A percentile compares a stretch with the other conserved stretches of the same genome.
These are phyloP conservation scores for Dysdera silvatica DNA, from an alignment of 1,140 invertebrate genomes.

Conservation along the genomic window DNA sequence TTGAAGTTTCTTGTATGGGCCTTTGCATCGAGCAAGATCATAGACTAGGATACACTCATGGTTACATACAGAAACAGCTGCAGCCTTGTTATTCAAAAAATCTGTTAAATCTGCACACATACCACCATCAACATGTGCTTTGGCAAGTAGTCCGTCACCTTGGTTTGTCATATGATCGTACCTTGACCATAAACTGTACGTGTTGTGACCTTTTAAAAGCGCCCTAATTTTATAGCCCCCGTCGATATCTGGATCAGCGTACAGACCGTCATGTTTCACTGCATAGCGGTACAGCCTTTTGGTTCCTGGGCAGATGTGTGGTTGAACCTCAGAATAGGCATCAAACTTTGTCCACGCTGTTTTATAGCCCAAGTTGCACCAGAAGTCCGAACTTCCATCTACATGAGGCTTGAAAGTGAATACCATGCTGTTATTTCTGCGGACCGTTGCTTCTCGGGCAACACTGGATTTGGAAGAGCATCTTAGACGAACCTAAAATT, in stretches of 20 bases:
- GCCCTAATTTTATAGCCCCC: constrained; percentile 12
- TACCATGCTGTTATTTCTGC: not conserved
- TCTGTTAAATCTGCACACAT: constrained; percentile 19
- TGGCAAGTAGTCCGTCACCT: constrained; percentile 1
- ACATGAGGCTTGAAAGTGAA: constrained; percentile 14
- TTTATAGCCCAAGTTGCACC: constrained; percentile 18
- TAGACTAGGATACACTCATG: constrained; percentile 22
- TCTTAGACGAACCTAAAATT: constrained; percentile 8
- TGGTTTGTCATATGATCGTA: not conserved
- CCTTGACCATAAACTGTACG: constrained; percentile 12
- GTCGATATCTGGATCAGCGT: not conserved
- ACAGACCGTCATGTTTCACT: constrained; percentile 13
- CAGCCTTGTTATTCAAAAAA: constrained; percentile 19
- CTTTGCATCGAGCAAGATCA: constrained; percentile 10
- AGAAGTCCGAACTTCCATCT: constrained; percentile 3
- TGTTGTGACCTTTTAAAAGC: constrained; percentile 20
- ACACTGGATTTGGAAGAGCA: not conserved
- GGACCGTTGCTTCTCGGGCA: not conserved
- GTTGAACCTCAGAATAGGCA: constrained; percentile 7
- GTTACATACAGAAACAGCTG: constrained; percentile 14
- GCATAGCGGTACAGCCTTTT: constrained; percentile 14
- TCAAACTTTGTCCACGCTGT: constrained; percentile 6
- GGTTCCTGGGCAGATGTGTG: constrained; percentile 15
- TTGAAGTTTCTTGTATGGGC: constrained; percentile 8
- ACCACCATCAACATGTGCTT: constrained; percentile 9